These are phyloP conservation scores for Tetragnatha montana DNA, from an alignment of 2,888 invertebrate species.

Conservation along the genomic window DNA sequence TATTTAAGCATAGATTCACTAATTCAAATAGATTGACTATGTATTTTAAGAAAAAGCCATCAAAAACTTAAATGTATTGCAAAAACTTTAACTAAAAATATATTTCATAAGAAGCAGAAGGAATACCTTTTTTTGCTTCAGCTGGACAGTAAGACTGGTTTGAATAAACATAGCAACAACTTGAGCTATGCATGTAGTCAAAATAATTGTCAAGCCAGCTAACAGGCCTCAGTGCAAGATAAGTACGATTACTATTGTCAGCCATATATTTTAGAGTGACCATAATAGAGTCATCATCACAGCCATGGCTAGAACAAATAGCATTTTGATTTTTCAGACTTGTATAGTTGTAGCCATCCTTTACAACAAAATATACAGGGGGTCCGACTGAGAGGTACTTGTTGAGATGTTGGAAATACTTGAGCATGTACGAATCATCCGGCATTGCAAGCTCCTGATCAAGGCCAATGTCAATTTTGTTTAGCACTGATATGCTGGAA, in stretches of 20 bases:
- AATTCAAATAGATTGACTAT: too few species aligned
- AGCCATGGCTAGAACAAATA: conserved; percentile 79
- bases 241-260: conserved; percentile 80
- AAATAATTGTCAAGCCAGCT: conserved; percentile 98
- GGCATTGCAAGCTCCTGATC: conserved; percentile 99
- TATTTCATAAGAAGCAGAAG: neutral
- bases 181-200: conserved; percentile 84
- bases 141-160: conserved; percentile 71
- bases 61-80: too few species aligned
- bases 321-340: conserved; percentile 82
- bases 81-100: too few species aligned
- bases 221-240: conserved; percentile 89
- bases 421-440: conserved; percentile 93
- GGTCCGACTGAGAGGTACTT: conserved; percentile 92
- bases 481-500: conserved; percentile 89
- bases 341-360: conserved; percentile 86
- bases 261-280: conserved; percentile 81
- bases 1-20: too few species aligned
- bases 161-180: conserved; percentile 78
- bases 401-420: conserved; percentile 91
- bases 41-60: too few species aligned
- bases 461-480: conserved; percentile 92
- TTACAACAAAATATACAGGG: conserved; percentile 94
- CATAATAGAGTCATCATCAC: conserved; percentile 82
- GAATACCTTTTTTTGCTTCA: conserved; percentile 32